phyloP scores from a whole-genome alignment of 2,888 invertebrate species.

The Scaptomyza reducta region DNA sequence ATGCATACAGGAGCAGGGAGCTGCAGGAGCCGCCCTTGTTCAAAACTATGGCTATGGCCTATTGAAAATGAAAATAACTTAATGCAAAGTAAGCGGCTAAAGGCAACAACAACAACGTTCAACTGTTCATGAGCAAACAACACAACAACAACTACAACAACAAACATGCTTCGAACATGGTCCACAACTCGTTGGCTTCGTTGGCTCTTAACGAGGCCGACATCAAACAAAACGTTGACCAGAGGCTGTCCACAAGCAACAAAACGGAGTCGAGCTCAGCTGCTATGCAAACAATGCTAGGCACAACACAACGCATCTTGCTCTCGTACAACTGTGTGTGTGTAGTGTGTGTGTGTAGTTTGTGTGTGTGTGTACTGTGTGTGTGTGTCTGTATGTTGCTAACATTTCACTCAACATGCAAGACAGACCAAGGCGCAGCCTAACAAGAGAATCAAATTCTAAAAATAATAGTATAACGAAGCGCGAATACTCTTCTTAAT shows the following conservation, averaged over 20 bases:
- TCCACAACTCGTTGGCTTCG: conserved; percentile 79
- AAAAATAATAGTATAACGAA: conserved; percentile 1
- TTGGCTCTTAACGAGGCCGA: conserved; percentile 82
- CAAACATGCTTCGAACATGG: conserved; percentile 56
- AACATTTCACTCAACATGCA: conserved; percentile 77
- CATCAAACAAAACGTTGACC: conserved; percentile 79
- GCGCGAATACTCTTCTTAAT: conserved; percentile 21
- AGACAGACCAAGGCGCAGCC: conserved; percentile 45
- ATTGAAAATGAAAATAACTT: conserved; percentile 80
- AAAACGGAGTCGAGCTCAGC: conserved; percentile 49
- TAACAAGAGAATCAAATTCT: conserved; percentile 34
- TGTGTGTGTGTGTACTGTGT: conserved; percentile 28
- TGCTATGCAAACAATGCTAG: conserved; percentile 80
- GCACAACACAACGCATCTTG: conserved; percentile 42
- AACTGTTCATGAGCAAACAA: conserved; percentile 76
- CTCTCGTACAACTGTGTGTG: background rate
- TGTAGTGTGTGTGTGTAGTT: conserved; percentile 19
- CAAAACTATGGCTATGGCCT: conserved; percentile 59
- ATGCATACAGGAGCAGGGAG: background rate
- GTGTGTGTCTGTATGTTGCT: conserved; percentile 50
- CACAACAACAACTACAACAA: conserved; percentile 48
- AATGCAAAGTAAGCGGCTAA: conserved; percentile 75
- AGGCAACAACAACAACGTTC: conserved; percentile 46
- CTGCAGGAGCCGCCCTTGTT: conserved; percentile 23
- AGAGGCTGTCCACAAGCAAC: conserved; percentile 37